Evolutionary conservation across 2,113 vertebrate genomes (phyloP).

Genomic region (Albula glossodonta): DNA sequence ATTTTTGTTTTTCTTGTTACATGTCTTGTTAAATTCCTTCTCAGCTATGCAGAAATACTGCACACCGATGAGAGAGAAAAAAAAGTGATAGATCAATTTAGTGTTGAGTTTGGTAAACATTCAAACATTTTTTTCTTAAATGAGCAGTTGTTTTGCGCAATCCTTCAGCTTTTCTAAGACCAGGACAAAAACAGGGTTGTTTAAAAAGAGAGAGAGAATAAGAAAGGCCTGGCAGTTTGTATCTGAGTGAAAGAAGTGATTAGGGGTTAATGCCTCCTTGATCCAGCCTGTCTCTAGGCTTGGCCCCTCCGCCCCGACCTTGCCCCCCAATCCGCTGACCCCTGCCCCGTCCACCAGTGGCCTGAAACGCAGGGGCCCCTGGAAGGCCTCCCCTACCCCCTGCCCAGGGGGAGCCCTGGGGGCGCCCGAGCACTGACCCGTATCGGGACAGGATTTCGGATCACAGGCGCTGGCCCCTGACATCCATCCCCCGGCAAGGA

Average conservation of each 20-base stretch:
- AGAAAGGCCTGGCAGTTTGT: constrained; percentile 68
- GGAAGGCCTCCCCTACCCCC: constrained; percentile 67
- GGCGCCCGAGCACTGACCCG: constrained; percentile 85
- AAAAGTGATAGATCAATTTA: constrained; percentile 67
- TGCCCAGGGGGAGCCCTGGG: constrained; percentile 69
- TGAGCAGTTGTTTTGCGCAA: constrained; percentile 29
- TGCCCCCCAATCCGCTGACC: constrained; percentile 85
- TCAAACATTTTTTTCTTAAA: constrained; percentile 51
- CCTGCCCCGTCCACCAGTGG: constrained; percentile 66
- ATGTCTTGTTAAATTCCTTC: background rate
- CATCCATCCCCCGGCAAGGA: constrained; percentile 54
- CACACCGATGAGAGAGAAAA: constrained; percentile 40
- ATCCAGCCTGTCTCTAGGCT: constrained; percentile 83
- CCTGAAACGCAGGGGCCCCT: constrained; percentile 68
- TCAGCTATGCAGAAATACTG: background rate
- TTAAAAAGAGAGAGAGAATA: background rate
- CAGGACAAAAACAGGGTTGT: background rate
- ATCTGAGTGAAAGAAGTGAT: constrained; percentile 77
- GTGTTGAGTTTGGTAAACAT: constrained; percentile 52
- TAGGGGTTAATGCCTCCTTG: constrained; percentile 85
- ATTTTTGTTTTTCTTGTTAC: too few relatives aligned
- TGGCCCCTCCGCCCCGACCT: constrained; percentile 80
- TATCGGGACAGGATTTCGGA: constrained; percentile 82
- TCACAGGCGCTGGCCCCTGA: constrained; percentile 80
- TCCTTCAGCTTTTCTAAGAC: background rate